Evolutionary conservation across 2,113 vertebrate species (phyloP).

Genomic region (Prietella phreatophila): DNA sequence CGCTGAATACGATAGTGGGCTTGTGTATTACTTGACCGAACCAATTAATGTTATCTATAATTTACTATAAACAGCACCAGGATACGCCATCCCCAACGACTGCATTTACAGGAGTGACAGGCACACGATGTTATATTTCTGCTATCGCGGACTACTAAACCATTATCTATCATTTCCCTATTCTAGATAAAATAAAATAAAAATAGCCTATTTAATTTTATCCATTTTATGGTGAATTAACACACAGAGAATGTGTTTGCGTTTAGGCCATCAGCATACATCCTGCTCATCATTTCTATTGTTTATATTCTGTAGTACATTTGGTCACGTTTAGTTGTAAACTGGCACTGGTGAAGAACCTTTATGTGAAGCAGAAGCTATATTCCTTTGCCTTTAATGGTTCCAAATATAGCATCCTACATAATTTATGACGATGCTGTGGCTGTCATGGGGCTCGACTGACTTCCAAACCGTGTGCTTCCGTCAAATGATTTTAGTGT

Average conservation of each 20-base stretch:
- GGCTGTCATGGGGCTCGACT: constrained; percentile 33
- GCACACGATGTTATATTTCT: not conserved
- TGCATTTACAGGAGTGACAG: not conserved
- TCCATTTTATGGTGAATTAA: not conserved
- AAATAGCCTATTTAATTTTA: not conserved
- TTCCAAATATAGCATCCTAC: constrained; percentile 72
- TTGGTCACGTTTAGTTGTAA: not conserved
- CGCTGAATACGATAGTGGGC: not conserved
- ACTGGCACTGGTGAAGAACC: not conserved
- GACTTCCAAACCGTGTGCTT: not conserved
- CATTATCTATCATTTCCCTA: not conserved
- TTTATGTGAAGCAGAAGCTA: constrained; percentile 58
- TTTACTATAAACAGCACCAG: not conserved
- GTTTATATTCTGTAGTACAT: not conserved
- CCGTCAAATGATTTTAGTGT: not conserved
- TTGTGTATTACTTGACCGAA: not conserved
- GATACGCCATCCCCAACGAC: not conserved
- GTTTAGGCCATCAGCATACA: not conserved
- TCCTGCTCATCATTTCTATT: not conserved
- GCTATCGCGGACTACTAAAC: too few relatives aligned
- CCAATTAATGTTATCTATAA: not conserved
- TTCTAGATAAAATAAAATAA: too few relatives aligned
- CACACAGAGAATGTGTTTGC: not conserved
- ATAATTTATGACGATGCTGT: constrained; percentile 69
- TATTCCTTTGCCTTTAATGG: constrained; percentile 8